Base-by-base conservation (phyloP, 2,888 invertebrate genomes). In the Meandrusa payeni region DNA sequence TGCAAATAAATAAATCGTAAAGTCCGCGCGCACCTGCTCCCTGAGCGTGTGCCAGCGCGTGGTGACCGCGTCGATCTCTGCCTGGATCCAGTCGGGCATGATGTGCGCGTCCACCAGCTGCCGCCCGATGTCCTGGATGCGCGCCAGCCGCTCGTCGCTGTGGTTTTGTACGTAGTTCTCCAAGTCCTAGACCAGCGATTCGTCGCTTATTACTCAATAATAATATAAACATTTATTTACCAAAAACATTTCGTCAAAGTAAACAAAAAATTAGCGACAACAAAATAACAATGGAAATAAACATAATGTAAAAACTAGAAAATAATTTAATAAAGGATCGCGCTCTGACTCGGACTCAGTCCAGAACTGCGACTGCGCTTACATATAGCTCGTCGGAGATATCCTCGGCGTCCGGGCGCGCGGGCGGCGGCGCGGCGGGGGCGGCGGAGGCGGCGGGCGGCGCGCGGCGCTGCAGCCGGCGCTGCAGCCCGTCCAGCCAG, bases 371-470 rank as follows among this genome's bases (percentile, higher is more conserved):
- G 15, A 4, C 2, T 7, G 23, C 5, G 27, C 73, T 57, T 28
- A 78, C 81, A 57, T 96, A 96, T 26, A 97, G 90, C 68, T 96
- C 94, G 69, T 96, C 97, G 20, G 95, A 94, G 52, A 96, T 93
- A 82, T 97, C 97, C 85, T 97, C 97, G 1, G 97, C 96, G 85
- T 97, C 97, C 19, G 93, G 94, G 47, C 92, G 92, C 66, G 88
- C 89, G 59, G n/a, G n/a, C n/a, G n/a, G n/a, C n/a, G 15, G 15
- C 15, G 37, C 27, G 89, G 55, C 15, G n/a, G n/a, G n/a, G n/a
- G n/a, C n/a, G n/a, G n/a, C n/a, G n/a, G n/a, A n/a, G n/a, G n/a
- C 91, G 89, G 1, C 92, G 91, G 26, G 93, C 91, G 55, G 91
- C 83, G 54, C 93, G 91, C 94, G 72, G 12, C 42, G 42, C 29